These are phyloP conservation scores for Acanthosepion pharaonis DNA, from an alignment of 2,888 invertebrate species.

Conservation along the genomic window DNA sequence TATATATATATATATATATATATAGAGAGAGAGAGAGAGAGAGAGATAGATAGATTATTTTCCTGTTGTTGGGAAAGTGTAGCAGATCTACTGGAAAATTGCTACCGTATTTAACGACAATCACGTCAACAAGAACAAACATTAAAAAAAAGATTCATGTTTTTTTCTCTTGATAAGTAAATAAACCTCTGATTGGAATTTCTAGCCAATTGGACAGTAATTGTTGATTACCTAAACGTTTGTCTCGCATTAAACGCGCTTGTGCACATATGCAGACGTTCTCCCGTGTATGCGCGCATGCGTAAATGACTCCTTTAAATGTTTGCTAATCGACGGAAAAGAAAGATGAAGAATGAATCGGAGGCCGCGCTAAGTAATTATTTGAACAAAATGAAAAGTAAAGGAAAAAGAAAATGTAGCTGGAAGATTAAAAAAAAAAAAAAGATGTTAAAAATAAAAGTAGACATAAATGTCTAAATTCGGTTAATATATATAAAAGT, in stretches of 20 bases:
- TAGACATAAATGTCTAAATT: not conserved
- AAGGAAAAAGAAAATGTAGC: not conserved
- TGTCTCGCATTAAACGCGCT: not conserved
- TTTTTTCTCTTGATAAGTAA: not conserved
- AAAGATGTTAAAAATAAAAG: not conserved
- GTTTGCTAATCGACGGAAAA: not conserved
- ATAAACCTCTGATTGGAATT: slow-evolving; percentile 9
- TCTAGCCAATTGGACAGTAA: slow-evolving; percentile 10
- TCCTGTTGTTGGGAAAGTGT: not conserved
- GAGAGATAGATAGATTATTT: not conserved
- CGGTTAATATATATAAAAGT: slow-evolving; percentile 12
- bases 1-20: too few species aligned
- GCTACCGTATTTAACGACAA: not conserved
- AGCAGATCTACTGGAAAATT: too few species aligned
- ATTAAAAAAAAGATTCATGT: not conserved
- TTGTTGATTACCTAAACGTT: not conserved
- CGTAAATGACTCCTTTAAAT: not conserved
- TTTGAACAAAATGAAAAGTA: not conserved
- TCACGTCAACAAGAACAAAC: not conserved
- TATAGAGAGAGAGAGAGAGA: not conserved
- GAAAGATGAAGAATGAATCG: not conserved
- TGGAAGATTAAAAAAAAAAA: not conserved
- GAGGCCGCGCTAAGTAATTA: not conserved
- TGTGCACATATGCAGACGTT: not conserved
- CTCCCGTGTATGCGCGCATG: not conserved